Base-by-base conservation (phyloP, 2,797 vertebrate genomes). In the Lithobates pipiens region DNA sequence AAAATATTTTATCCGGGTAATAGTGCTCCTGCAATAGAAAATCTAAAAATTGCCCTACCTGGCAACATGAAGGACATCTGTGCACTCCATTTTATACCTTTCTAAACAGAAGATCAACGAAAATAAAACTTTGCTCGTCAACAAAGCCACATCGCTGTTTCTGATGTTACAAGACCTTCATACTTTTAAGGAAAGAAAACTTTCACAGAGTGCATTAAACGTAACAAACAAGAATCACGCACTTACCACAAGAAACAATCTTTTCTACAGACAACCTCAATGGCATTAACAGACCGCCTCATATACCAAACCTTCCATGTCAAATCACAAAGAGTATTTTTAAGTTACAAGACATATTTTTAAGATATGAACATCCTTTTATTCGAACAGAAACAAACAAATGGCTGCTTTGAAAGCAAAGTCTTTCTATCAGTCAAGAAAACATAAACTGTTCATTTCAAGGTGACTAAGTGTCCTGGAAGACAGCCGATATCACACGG, bases 381-480 rank as follows among this genome's bases (percentile, higher is more conserved):
- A 82, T 63, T 65, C 36, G 50, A 72, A 67, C 50, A 16, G 80
- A 85, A 85, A 75, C 76, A 85, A 85, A 80, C 67, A 86, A 82
- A 86, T 77, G 50, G 67, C 68, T 77, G 68, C 74, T 72, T 82
- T 86, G 54, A 82, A 82, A 82, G 44, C 50, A 86, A 86, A 77
- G 74, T 61, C 70, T 77, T 82, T 82, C 78, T 69, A 86, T 77
- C 80, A 82, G 72, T 81, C 73, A 86, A 72, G 46, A 67, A 82
- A 85, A 85, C 39, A 78, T 67, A 83, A 83, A 83, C 72, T 83
- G 85, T 77, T 86, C 78, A 77, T 82, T 86, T 86, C 80, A 86
- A 86, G 79, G 85, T 86, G 85, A 86, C 84, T 81, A 86, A 86
- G 42, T 82, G 67, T 86, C 46, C 50, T 86, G 67, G 68, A 72